Percentiles rank a stretch among this genome's conserved stretches.
phyloP scores from a whole-genome alignment of 2,113 vertebrate genomes.

The Neoarius graeffei region DNA sequence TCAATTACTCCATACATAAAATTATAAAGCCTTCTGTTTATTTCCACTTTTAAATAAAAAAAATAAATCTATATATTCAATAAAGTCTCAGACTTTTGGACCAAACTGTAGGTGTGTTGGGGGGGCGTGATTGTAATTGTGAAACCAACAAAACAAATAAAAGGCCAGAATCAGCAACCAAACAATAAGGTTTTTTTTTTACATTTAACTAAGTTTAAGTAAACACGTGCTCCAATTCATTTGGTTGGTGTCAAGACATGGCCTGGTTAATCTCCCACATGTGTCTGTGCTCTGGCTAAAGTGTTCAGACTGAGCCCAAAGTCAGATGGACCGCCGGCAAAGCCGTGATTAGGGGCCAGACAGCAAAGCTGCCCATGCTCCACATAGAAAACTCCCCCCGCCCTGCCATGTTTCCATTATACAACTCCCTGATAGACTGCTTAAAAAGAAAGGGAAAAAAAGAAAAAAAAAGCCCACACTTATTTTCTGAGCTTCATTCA shows the following conservation, averaged over 20 bases:
- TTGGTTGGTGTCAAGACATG: slow-evolving; percentile 7
- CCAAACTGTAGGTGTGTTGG: neutral
- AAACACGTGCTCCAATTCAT: slow-evolving; percentile 18
- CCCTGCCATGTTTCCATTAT: slow-evolving; percentile 10
- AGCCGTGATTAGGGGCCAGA: slow-evolving; percentile 49
- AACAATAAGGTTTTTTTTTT: neutral
- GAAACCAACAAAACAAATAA: neutral
- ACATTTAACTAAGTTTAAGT: too few relatives aligned
- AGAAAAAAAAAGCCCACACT: neutral
- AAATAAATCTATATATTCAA: too few relatives aligned
- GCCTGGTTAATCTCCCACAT: slow-evolving; percentile 28
- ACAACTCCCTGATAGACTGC: slow-evolving; percentile 9
- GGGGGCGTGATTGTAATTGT: neutral
- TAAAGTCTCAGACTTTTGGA: too few relatives aligned
- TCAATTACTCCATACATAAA: too few relatives aligned
- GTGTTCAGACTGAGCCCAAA: slow-evolving; percentile 42
- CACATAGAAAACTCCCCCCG: slow-evolving; percentile 29
- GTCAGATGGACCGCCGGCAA: slow-evolving; percentile 43
- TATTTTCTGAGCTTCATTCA: slow-evolving; percentile 11
- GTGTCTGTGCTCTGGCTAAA: slow-evolving; percentile 31
- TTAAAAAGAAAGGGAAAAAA: too few relatives aligned
- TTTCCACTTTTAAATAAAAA: neutral
- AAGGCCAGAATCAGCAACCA: neutral
- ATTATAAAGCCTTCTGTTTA: neutral
- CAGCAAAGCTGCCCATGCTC: slow-evolving; percentile 49